Percentiles rank a stretch among this genome's conserved stretches.
Conservation (phyloP, 2,888 invertebrate species). For the Leptogaster cylindrica region DNA sequence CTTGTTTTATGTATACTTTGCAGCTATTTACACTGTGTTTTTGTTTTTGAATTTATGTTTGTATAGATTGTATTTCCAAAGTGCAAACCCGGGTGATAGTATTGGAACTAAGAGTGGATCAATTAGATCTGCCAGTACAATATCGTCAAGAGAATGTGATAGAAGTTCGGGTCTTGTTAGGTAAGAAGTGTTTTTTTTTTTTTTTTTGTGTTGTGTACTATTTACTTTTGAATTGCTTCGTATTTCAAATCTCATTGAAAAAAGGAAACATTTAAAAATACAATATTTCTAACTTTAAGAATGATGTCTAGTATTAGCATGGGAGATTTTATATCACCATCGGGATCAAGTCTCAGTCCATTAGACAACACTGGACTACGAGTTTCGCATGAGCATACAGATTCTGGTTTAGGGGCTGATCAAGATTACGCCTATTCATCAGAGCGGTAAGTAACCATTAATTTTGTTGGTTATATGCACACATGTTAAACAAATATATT, state of each 20-base stretch:
- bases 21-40: too few relatives aligned
- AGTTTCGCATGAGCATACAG: constrained; percentile 77
- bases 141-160: constrained; percentile 65
- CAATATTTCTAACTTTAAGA: constrained; percentile 48
- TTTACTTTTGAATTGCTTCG: too few relatives aligned
- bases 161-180: constrained; percentile 64
- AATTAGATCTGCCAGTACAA: constrained; percentile 68
- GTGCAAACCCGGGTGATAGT: constrained; percentile 60
- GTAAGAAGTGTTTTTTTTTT: constrained; percentile 51
- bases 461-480: background rate
- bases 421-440: constrained; percentile 77
- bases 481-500: too few relatives aligned
- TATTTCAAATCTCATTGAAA: background rate
- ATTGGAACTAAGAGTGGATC: constrained; percentile 64
- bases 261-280: background rate
- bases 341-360: constrained; percentile 60
- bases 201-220: background rate
- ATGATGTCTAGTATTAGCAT: constrained; percentile 64
- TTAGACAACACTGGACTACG: constrained; percentile 63
- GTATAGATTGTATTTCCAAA: constrained; percentile 61
- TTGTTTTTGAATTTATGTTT: constrained; percentile 42
- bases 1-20: constrained; percentile 29
- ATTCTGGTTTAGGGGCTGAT: constrained; percentile 77
- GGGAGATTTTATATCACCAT: constrained; percentile 62
- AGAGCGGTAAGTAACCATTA: constrained; percentile 65